Evolutionary conservation across 2,113 vertebrate genomes (phyloP), one percentile per base, ranked within the genome.

Genomic region (Mormoops blainvillei): DNA sequence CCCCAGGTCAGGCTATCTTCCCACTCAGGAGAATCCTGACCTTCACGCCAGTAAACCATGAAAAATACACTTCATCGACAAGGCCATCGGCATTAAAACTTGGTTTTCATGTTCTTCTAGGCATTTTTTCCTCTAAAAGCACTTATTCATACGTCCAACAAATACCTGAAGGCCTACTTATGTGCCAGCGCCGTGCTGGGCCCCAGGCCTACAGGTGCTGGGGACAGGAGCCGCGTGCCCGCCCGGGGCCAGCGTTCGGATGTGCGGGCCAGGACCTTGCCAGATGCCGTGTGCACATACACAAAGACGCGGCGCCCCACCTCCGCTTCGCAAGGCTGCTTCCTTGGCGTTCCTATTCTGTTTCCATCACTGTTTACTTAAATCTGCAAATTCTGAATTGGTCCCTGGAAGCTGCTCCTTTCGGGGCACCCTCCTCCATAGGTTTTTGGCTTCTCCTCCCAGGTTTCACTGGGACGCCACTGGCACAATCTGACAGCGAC

Each of bases 81-180:
- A 89, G 78, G 67, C 18, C 33, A 54, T 73, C 76, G 45, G 76
- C 41, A 80, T 56, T 92, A 80, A 87, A 80, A 56, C 65, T 36
- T 61, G 52, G 24, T 15, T 95, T 92, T 54, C 28, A 14, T 33
- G 54, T 81, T 85, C 38, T 20, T 50, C 73, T 16, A 77, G 33
- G 45, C 3, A 24, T 26, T 58, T 74, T 76, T 26, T 76, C 73
- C 38, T 77, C 15, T 31, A 24, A 8, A 81, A 73, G 31, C 28
- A 74, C 41, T 52, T 73, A 50, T n/a, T 94, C 52, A 33, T 18
- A 45, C 3, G 26, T 2, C 52, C 52, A 65, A 41, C n/a, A 52
- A 84, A n/a, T 38, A 87, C 5, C 1, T 4, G n/a, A 89, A 16
- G 20, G 92, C 38, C 86, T 73, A 3, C 31, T 22, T 31, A 5